Base-by-base conservation (phyloP, 2,113 vertebrate species). In the Nesogale talazaci region DNA sequence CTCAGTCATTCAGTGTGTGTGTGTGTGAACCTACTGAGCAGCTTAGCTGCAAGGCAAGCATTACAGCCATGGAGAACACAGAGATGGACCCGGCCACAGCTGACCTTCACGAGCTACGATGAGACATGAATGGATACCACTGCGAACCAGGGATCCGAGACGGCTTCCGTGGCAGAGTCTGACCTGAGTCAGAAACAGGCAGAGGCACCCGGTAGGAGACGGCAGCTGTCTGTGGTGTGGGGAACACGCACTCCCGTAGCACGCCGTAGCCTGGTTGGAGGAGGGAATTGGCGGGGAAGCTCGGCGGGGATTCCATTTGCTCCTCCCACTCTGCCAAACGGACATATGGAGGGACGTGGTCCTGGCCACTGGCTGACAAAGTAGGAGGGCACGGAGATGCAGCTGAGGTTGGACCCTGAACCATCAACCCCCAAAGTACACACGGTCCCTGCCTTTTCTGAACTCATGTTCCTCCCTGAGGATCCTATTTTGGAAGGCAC, bases 101-200 rank as follows among this genome's bases (percentile, higher is more conserved):
- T 42, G 59, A 4, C 38, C 23, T 27, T 11, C 20, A 2, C 20
- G 34, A 34, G 56, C 72, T 27, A 19, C 0, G 17, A 3, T 8
- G 3, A 56, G 29, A 38, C 6, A 5, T 0, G 1, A 77, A 15
- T 0, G 9, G 9, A 12, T 1, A 1, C 0, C 0, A 1, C 36
- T 1, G 12, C 8, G 3, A 0, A 2, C 15, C n/a, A n/a, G 46
- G 23, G 23, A 3, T 27, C 23, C 59, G 14, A 23, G 20, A 63
- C 20, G 6, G 19, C 61, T 63, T 27, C 22, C 23, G 3, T 63
- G 61, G 61, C 23, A 25, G 46, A 52, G 46, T 46, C 22, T 23
- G 61, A 63, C 19, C 19, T 7, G 22, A 63, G 61, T 23, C 42
- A 63, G 61, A 63, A 63, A 63, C 6, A 2, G 5, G 22, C 61